phyloP scores from a whole-genome alignment of 2,888 invertebrate species.

The Anagyrus pseudococci region DNA sequence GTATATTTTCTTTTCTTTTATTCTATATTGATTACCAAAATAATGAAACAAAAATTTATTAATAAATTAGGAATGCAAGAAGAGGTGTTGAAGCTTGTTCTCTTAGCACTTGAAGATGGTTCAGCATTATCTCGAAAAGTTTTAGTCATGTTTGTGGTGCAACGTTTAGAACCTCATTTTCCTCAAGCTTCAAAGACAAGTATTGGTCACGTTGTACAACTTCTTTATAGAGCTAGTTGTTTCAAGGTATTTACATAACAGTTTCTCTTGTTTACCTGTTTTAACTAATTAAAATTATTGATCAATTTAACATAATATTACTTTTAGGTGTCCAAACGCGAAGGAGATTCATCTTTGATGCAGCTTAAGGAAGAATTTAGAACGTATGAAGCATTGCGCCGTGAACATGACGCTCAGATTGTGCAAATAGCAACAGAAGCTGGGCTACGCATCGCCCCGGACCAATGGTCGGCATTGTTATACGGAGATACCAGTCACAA shows the following conservation, averaged over 20 bases:
- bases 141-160: conserved; percentile 98
- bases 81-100: conserved; percentile 92
- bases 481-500: conserved; percentile 96
- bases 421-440: conserved; percentile 98
- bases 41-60: neutral
- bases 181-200: conserved; percentile 98
- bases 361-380: conserved; percentile 96
- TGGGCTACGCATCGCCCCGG: conserved; percentile 94
- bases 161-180: conserved; percentile 92
- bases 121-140: conserved; percentile 92
- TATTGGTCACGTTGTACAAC: conserved; percentile 98
- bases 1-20: conserved; percentile 20
- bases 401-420: conserved; percentile 98
- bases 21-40: neutral
- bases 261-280: no score
- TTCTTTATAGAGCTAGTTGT: conserved; percentile 96
- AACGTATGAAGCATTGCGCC: conserved; percentile 88
- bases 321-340: conserved; percentile 87
- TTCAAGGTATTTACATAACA: conserved; percentile 89
- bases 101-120: conserved; percentile 93
- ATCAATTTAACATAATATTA: conserved; percentile 18
- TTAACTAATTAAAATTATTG: no score
- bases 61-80: conserved; percentile 97
- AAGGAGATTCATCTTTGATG: conserved; percentile 97
- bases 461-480: conserved; percentile 96